Conservation (phyloP, 2,888 invertebrate genomes). For the Lithophane semibrunnea region DNA sequence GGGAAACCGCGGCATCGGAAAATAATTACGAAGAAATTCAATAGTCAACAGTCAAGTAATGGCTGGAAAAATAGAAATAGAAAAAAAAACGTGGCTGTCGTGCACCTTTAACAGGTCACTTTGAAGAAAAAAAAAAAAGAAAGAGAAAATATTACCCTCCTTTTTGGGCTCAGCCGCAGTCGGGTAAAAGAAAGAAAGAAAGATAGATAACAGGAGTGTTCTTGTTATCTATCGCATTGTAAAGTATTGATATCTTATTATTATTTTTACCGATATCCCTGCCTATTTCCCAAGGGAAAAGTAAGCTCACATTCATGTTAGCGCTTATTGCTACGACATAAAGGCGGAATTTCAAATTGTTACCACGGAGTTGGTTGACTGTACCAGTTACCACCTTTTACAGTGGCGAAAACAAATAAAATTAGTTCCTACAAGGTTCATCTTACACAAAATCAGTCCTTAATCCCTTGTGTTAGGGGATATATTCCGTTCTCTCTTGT, state of each 20-base stretch:
- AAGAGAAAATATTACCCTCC: not conserved
- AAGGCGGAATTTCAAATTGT: not conserved
- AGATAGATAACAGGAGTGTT: not conserved
- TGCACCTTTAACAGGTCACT: too few relatives aligned
- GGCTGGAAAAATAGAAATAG: not conserved
- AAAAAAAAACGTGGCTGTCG: not conserved
- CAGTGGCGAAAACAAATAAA: slow-evolving; percentile 40
- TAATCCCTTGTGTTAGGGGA: slow-evolving; percentile 83
- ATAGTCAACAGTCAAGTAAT: not conserved
- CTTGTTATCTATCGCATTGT: not conserved
- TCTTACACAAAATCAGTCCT: slow-evolving; percentile 43
- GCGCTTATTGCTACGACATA: not conserved
- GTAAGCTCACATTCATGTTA: not conserved
- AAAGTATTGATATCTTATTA: not conserved
- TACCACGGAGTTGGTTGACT: slow-evolving; percentile 15
- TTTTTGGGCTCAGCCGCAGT: not conserved
- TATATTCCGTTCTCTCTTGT: slow-evolving; percentile 81
- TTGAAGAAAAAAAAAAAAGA: not conserved
- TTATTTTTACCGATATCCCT: not conserved
- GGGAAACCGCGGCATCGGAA: not conserved
- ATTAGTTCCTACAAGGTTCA: slow-evolving; percentile 40
- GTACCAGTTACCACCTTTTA: not conserved
- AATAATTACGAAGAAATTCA: slow-evolving; percentile 8
- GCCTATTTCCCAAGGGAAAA: not conserved
- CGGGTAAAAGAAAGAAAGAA: not conserved